Percentiles rank a stretch among this genome's conserved stretches.
Conservation (phyloP, 1,140 invertebrate genomes). For the Diorhabda sublineata region DNA sequence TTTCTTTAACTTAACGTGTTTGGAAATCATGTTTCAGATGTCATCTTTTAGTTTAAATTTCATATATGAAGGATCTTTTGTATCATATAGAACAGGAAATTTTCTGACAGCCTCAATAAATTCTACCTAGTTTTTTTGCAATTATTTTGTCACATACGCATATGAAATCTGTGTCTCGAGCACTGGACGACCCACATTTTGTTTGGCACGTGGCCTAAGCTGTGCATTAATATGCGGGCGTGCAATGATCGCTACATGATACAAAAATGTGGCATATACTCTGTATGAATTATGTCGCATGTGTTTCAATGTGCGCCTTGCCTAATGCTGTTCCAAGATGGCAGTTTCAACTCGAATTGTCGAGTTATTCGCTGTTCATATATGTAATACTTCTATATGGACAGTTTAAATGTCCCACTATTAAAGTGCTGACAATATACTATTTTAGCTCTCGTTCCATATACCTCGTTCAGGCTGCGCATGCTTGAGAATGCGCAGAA, state of each 20-base stretch:
- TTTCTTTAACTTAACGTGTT: slow-evolving; percentile 9
- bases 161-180: background rate
- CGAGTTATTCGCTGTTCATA: no score
- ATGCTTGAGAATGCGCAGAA: no score
- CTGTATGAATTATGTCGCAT: background rate
- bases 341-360: background rate
- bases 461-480: no score
- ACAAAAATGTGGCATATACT: background rate
- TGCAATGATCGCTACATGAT: slow-evolving; percentile 4
- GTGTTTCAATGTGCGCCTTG: background rate
- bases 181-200: background rate
- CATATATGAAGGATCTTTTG: slow-evolving; percentile 21
- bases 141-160: no score
- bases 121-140: background rate
- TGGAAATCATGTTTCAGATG: slow-evolving; percentile 19
- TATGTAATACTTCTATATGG: no score
- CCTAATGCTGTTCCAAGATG: background rate
- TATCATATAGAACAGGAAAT: slow-evolving; percentile 19
- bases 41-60: slow-evolving; percentile 23
- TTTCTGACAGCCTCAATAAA: background rate
- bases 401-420: no score
- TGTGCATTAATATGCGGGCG: slow-evolving; percentile 4
- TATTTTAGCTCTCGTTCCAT: no score
- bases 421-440: no score
- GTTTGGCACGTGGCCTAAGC: background rate